Evolutionary conservation across 2,113 vertebrate genomes (phyloP), one percentile per base, ranked within the genome.

Genomic region (Anolis carolinensis): DNA sequence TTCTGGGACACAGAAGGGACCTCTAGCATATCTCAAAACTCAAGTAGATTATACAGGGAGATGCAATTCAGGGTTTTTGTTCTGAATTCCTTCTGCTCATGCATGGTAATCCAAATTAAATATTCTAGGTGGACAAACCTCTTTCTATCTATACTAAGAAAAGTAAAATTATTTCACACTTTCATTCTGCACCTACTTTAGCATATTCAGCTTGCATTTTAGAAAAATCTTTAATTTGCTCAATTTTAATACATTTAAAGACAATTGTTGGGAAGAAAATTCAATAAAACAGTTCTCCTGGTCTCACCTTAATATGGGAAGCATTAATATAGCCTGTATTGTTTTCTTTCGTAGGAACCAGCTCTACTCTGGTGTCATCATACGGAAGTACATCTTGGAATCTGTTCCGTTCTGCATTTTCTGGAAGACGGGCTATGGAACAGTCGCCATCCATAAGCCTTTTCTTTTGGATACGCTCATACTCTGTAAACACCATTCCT

Each of bases 271-370:
- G 32, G 62, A 79, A 52, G 71, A 72, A 9, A 21, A 52, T 82
- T 70, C 30, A 52, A 36, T 6, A 72, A 62, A n/a, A 59, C 39
- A 55, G 9, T 36, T 50, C 11, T 1, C 27, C 55, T 82, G 50
- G 48, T 27, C 96, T 96, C 90, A 99, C 99, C 96, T 95, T 98
- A 74, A 99, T 94, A 81, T 99, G 98, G 1, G 98, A 99, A 0
- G 98, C 99, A 0, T 99, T 99, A 95, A 99, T 98, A 94, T 99
- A 99, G 39, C 99, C 99, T 0, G 98, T 99, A 92, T 99, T 99
- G 93, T 99, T 99, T 88, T 99, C 99, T 93, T 99, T 99, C 76
- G 98, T 99, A 89, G 99, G 99, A 74, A 99, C 98, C 90, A 99
- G 94, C 94, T 99, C 99, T 89, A 99, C 98, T 3, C 98, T 96